phyloP scores from a whole-genome alignment of 2,797 vertebrate species.

The Sciurus carolinensis region DNA sequence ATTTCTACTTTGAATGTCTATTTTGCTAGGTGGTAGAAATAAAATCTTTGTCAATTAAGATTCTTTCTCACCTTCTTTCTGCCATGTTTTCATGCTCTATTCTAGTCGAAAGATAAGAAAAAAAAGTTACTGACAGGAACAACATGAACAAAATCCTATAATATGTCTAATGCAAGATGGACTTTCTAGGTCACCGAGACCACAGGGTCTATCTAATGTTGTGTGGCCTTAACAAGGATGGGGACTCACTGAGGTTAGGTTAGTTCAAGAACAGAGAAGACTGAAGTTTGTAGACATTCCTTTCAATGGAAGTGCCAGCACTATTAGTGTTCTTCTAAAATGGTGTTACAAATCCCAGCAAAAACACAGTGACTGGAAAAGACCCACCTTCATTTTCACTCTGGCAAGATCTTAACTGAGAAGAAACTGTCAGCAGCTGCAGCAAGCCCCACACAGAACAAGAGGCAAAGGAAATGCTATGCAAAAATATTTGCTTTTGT shows the following conservation, averaged over 20 bases:
- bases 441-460: background rate
- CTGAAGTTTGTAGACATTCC: background rate
- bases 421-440: background rate
- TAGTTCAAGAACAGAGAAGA: background rate
- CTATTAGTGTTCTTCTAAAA: background rate
- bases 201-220: background rate
- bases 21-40: background rate
- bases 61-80: background rate
- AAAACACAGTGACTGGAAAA: background rate
- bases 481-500: background rate
- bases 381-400: background rate
- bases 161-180: background rate
- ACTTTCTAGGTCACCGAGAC: background rate
- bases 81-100: background rate
- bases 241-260: no score
- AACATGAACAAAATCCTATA: background rate
- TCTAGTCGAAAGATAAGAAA: slow-evolving; percentile 2
- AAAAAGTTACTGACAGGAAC: background rate
- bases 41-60: background rate
- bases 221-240: background rate
- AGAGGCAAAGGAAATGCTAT: background rate
- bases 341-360: background rate
- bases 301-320: background rate
- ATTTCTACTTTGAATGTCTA: background rate
- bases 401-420: background rate